phyloP scores from a whole-genome alignment of 2,113 vertebrate species.

The Fulmarus glacialis region DNA sequence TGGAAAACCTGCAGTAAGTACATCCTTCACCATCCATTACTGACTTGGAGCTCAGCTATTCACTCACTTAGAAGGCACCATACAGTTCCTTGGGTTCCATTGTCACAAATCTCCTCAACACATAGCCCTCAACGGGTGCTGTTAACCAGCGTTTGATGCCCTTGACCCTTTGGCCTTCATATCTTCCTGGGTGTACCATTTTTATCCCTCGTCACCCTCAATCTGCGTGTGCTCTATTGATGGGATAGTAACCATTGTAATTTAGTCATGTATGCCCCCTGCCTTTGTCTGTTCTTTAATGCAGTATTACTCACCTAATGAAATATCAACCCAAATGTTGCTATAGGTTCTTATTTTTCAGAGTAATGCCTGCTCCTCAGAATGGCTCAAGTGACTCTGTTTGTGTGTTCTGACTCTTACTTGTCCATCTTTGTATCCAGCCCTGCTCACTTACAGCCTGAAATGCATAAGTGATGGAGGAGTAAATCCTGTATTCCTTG shows the following conservation, averaged over 20 bases:
- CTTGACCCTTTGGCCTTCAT: not conserved
- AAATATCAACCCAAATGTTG: not conserved
- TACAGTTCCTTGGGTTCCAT: not conserved
- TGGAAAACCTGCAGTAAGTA: not conserved
- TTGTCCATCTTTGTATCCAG: not conserved
- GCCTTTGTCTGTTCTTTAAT: not conserved
- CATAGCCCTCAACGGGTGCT: not conserved
- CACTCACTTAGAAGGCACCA: not conserved
- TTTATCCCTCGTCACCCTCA: not conserved
- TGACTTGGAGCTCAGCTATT: not conserved
- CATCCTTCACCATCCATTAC: not conserved
- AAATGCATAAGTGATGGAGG: not conserved
- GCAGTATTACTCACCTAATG: not conserved
- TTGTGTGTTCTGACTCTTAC: not conserved
- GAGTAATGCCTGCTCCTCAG: not conserved
- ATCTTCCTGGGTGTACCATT: not conserved
- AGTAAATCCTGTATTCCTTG: not conserved
- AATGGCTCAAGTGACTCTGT: not conserved
- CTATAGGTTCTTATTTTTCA: not conserved
- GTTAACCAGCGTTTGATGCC: not conserved
- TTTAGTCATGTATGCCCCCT: not conserved
- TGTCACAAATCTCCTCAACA: not conserved
- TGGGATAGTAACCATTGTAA: not conserved
- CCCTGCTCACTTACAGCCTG: not conserved
- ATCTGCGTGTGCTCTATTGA: not conserved